Percentiles rank a stretch among this genome's conserved stretches.
Conservation (phyloP, 2,888 invertebrate genomes). For the Agonum fuliginosum region DNA sequence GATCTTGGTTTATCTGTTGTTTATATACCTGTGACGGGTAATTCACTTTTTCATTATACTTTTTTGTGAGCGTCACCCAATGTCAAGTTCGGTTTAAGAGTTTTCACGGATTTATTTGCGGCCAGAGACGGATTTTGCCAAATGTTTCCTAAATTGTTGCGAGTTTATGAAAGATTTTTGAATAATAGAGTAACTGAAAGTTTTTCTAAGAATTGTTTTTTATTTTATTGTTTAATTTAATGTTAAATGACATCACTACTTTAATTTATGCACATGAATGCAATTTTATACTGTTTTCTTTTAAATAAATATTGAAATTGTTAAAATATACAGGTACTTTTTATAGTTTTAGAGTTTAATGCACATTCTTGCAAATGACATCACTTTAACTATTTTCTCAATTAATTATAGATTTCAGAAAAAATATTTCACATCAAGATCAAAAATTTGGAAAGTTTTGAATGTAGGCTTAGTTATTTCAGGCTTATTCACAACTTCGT, state of each 20-base stretch:
- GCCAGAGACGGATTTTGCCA: constrained; percentile 38
- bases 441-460: too few species aligned
- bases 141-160: not conserved
- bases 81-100: constrained; percentile 45
- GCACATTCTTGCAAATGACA: too few species aligned
- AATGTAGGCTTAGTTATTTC: too few species aligned
- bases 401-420: too few species aligned
- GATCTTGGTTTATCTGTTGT: not conserved
- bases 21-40: constrained; percentile 31
- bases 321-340: not conserved
- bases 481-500: too few species aligned
- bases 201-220: not conserved
- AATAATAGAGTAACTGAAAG: too few species aligned
- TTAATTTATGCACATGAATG: not conserved
- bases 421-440: too few species aligned
- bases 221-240: not conserved
- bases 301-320: not conserved
- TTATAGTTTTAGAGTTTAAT: not conserved
- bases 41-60: constrained; percentile 41
- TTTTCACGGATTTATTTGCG: constrained; percentile 38
- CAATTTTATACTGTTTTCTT: not conserved
- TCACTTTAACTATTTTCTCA: too few species aligned
- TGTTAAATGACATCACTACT: not conserved
- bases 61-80: constrained; percentile 29
- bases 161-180: not conserved